Conservation (phyloP, 2,888 invertebrate species). For the Mongoloraphidia duomilia region DNA sequence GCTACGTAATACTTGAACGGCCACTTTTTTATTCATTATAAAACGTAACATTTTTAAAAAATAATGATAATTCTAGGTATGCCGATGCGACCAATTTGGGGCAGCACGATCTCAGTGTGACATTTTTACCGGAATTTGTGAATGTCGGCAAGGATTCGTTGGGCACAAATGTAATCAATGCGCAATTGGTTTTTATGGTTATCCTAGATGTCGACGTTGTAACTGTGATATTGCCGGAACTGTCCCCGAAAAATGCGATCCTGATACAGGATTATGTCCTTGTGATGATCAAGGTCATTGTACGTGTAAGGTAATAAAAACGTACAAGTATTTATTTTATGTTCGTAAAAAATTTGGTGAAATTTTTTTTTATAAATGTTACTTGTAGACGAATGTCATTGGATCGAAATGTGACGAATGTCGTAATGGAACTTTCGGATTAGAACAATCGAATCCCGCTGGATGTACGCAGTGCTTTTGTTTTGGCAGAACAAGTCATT, state of each 20-base stretch:
- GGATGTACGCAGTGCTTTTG: constrained; percentile 96
- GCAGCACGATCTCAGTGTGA: constrained; percentile 53
- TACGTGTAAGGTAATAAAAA: constrained; percentile 62
- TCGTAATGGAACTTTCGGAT: constrained; percentile 71
- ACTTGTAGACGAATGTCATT: constrained; percentile 55
- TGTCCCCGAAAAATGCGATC: constrained; percentile 28
- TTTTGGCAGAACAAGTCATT: constrained; percentile 71
- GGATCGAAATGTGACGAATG: constrained; percentile 79
- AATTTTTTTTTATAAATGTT: constrained; percentile 1
- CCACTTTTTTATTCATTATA: too few relatives aligned
- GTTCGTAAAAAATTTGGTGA: neutral
- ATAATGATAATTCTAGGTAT: constrained; percentile 29
- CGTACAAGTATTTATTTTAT: neutral
- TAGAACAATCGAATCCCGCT: constrained; percentile 57
- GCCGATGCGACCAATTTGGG: constrained; percentile 62
- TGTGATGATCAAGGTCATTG: constrained; percentile 68
- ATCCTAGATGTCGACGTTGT: constrained; percentile 75
- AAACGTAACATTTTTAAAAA: too few relatives aligned
- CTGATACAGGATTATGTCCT: constrained; percentile 40
- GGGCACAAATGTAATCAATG: constrained; percentile 73
- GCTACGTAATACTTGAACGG: too few relatives aligned
- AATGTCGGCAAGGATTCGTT: constrained; percentile 57
- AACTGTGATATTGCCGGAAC: constrained; percentile 68
- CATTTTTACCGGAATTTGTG: constrained; percentile 52
- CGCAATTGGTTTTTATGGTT: constrained; percentile 74